Evolutionary conservation across 2,888 invertebrate species (phyloP), one percentile per base, ranked within the genome.

Genomic region (Trissoscelio sp.): DNA sequence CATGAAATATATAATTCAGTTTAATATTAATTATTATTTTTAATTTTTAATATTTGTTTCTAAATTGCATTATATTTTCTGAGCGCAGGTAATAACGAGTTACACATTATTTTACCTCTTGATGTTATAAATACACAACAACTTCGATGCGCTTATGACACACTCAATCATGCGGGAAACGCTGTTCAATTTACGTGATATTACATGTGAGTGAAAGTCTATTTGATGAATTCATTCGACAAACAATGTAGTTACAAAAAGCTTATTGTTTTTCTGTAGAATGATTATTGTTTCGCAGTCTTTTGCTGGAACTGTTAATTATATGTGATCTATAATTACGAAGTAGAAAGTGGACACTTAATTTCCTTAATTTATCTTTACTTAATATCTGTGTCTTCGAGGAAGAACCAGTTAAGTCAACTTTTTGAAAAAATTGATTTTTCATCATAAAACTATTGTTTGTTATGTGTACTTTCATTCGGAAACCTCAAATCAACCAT

Each of bases 221-320:
- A 46, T 46, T 46, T 46, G 11, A 46, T 46, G 20, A 46, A 9
- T 46, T 46, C 46, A 46, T 22, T 20, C 22, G 22, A 20, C 9
- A n/a, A 46, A 18, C 46, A 20, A 20, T 20, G 14, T 14, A 42
- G 20, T 46, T 46, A 20, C 9, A 20, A 46, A 22, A 46, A 16
- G 9, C 20, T 46, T 46, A 46, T 22, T n/a, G 46, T 46, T 20
- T 46, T 46, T 20, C 2, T 22, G 18, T 20, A 20, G 20, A 46
- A 46, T 20, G 46, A 20, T 46, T 46, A 46, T 11, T 46, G 46
- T 46, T 16, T 44, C 20, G 20, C 20, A 46, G 46, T 20, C 46
- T 46, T 42, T 42, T 14, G 39, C 14, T 3, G 39, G 14, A 42
- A 14, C 14, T 14, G n/a, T n/a, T n/a, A n/a, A n/a, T n/a, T n/a